These are phyloP conservation scores for Lota lota DNA, from an alignment of 2,113 vertebrate genomes.

Conservation along the genomic window DNA sequence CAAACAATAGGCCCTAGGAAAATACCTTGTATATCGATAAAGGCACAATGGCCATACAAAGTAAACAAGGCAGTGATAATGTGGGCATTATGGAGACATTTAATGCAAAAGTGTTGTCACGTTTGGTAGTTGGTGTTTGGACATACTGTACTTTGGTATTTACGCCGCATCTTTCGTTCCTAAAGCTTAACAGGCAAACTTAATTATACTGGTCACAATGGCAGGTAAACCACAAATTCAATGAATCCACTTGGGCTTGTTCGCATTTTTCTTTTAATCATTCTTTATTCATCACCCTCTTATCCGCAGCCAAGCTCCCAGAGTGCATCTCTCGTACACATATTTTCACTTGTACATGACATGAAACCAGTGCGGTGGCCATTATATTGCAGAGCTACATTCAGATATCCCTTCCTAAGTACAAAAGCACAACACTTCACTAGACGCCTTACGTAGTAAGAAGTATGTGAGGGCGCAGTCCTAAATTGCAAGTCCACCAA, in stretches of 20 bases:
- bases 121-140: no score
- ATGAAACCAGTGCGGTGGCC: slow-evolving; percentile 64
- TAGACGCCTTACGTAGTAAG: slow-evolving; percentile 6
- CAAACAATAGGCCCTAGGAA: no score
- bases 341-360: slow-evolving; percentile 51
- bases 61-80: no score
- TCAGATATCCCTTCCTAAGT: slow-evolving; percentile 51
- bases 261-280: slow-evolving; percentile 40
- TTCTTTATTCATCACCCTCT: slow-evolving; percentile 63
- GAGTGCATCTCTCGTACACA: slow-evolving; percentile 55
- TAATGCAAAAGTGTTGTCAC: not conserved
- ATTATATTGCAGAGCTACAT: slow-evolving; percentile 61
- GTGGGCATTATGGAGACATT: no score
- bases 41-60: no score
- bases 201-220: not conserved
- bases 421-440: slow-evolving; percentile 24
- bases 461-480: not conserved
- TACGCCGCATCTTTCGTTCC: not conserved
- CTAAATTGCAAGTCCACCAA: not conserved
- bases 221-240: not conserved
- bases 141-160: not conserved
- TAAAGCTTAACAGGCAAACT: not conserved
- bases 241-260: not conserved
- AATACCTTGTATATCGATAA: no score
- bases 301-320: slow-evolving; percentile 40